A percentile compares a stretch with the other conserved stretches of the same genome.
These are phyloP conservation scores for Tetragonula clypearis DNA, from an alignment of 1,140 invertebrate genomes.

Conservation along the genomic window DNA sequence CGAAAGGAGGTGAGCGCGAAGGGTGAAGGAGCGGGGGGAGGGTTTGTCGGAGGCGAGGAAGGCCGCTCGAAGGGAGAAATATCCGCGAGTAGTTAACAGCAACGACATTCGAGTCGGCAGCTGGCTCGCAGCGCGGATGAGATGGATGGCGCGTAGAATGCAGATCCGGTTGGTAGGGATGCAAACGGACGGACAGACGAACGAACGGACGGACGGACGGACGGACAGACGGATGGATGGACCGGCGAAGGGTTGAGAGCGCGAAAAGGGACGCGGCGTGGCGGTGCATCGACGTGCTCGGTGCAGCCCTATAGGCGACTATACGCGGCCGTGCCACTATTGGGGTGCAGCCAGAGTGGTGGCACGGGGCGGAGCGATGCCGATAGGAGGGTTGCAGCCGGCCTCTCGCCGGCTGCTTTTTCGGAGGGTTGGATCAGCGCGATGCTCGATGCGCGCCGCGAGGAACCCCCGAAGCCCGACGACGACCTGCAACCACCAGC, in stretches of 20 bases:
- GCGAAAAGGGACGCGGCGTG: slow-evolving; percentile 60
- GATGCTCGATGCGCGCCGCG: slow-evolving; percentile 72
- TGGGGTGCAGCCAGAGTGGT: slow-evolving; percentile 67
- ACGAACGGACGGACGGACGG: slow-evolving; percentile 50
- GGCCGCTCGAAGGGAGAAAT: slow-evolving; percentile 30
- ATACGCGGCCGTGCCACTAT: slow-evolving; percentile 51
- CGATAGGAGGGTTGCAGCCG: slow-evolving; percentile 78
- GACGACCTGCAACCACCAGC: slow-evolving; percentile 28
- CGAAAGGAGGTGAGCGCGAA: too few species aligned
- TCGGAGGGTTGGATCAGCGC: slow-evolving; percentile 78
- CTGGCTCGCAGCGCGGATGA: slow-evolving; percentile 48
- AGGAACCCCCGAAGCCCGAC: slow-evolving; percentile 65
- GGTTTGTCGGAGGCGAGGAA: neutral
- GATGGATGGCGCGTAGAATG: slow-evolving; percentile 61
- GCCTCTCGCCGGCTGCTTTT: slow-evolving; percentile 70
- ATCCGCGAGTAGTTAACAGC: slow-evolving; percentile 60
- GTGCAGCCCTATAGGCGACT: slow-evolving; percentile 65
- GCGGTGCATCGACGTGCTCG: slow-evolving; percentile 55
- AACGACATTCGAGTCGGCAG: slow-evolving; percentile 56
- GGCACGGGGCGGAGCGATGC: slow-evolving; percentile 76
- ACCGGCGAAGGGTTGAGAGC: slow-evolving; percentile 58
- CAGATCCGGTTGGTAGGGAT: slow-evolving; percentile 59
- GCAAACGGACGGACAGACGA: slow-evolving; percentile 42
- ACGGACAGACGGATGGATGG: slow-evolving; percentile 28
- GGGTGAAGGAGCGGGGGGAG: neutral